Evolutionary conservation across 1,140 invertebrate species (phyloP), one percentile per base, ranked within the genome.

Genomic region (Cyphomyrmex costatus): DNA sequence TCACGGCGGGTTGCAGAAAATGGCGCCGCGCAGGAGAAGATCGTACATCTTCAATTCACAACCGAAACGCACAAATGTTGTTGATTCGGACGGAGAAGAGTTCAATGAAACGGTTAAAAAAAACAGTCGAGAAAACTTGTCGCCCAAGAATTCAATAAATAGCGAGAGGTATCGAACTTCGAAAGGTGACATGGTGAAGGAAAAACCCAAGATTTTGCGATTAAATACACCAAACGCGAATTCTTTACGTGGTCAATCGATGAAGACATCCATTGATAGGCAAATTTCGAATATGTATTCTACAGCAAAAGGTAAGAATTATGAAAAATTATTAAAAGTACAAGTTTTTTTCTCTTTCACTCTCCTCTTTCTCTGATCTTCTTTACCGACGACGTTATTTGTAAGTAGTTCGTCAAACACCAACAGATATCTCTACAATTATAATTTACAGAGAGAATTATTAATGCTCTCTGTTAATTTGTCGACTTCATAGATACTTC

Each of bases 261-360:
- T 24, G 19, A 58, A 6, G 16, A 21, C 24, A 5, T 3, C 24
- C 4, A 30, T 16, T 24, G 66, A 82, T 7, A 16, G 60, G 8
- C 68, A n/a, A 73, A 21, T 16, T 3, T 82, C 36, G 10, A 83
- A 83, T 12, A 1, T 49, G 16, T 46, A 33, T 33, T 19, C 36
- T 42, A n/a, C 42, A 27, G 24, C 19, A 33, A 74, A 73, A 73
- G 24, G 79, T 83, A 49, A 83, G 36, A 14, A 21, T 21, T 46
- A 10, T 5, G 10, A 21, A 36, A n/a, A 42, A 12, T 42, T 42
- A 42, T 42, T 10, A n/a, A 42, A 66, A 42, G 7, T 10, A 21
- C 21, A 63, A 6, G 19, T 33, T 5, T 58, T 58, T 49, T 46
- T 68, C 19, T 66, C 0, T 3, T 70, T 49, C 3, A 27, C 24